These are phyloP conservation scores for Aradophagus sp. DNA, from an alignment of 1,140 invertebrate species.

Conservation along the genomic window DNA sequence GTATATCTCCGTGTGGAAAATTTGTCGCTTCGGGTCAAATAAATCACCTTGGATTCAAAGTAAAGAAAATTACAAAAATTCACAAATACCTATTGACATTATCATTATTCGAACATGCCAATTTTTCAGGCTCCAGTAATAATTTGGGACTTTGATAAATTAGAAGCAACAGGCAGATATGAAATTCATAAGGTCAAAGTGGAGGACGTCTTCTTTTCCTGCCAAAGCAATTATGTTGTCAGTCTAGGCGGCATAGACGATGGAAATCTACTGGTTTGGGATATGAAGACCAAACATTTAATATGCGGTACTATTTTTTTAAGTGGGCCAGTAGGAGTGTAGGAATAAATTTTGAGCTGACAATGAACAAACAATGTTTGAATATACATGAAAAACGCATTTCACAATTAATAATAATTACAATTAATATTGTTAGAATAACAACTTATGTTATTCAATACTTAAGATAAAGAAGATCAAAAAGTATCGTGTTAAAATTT, in stretches of 20 bases:
- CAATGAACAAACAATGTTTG: no score
- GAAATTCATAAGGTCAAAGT: conserved; percentile 90
- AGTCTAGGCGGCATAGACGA: conserved; percentile 93
- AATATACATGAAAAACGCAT: no score
- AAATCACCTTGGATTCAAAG: conserved; percentile 92
- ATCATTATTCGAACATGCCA: not conserved
- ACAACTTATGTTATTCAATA: no score
- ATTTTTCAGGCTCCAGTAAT: conserved; percentile 85
- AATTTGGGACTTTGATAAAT: conserved; percentile 87
- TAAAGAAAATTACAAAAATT: conserved; percentile 56
- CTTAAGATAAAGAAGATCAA: no score
- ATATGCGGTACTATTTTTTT: conserved; percentile 77
- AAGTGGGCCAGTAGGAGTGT: no score
- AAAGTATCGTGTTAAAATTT: no score
- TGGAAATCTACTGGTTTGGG: conserved; percentile 85
- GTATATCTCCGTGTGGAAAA: conserved; percentile 84
- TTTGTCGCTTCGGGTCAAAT: conserved; percentile 91
- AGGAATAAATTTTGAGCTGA: no score
- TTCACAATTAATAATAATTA: no score
- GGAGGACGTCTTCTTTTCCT: conserved; percentile 87
- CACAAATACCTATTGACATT: not conserved
- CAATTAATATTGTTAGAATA: no score
- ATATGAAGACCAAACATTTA: conserved; percentile 78
- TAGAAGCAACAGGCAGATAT: conserved; percentile 79
- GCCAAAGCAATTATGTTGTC: conserved; percentile 85